Percentiles rank a stretch among this genome's conserved stretches.
phyloP scores from a whole-genome alignment of 2,797 vertebrate genomes.

The Chromobotia macracanthus region DNA sequence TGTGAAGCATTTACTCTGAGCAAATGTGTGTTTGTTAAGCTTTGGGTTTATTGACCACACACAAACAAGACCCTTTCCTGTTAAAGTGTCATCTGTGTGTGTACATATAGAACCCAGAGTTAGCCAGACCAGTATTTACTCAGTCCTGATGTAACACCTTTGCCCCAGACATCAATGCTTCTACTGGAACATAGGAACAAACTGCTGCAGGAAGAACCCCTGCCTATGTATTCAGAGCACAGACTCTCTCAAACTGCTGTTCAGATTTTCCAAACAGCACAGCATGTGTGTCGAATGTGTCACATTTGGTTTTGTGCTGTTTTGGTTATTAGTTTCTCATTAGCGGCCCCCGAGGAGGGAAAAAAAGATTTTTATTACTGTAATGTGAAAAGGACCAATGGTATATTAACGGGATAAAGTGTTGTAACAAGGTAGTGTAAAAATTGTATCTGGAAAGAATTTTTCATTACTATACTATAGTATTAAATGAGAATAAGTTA shows the following conservation, averaged over 20 bases:
- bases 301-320: not conserved
- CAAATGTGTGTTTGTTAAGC: constrained; percentile 79
- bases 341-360: not conserved
- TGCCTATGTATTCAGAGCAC: constrained; percentile 29
- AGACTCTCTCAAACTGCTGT: constrained; percentile 6
- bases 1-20: constrained; percentile 71
- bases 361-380: not conserved
- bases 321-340: not conserved
- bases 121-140: constrained; percentile 76
- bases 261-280: constrained; percentile 30
- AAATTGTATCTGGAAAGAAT: not conserved
- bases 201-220: constrained; percentile 27
- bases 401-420: not conserved
- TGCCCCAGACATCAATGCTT: constrained; percentile 75
- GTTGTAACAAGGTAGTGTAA: not conserved
- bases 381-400: not conserved
- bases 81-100: constrained; percentile 67
- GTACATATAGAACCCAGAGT: constrained; percentile 77
- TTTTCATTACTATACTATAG: not conserved
- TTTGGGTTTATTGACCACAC: constrained; percentile 80
- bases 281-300: constrained; percentile 11
- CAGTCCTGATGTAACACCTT: constrained; percentile 76
- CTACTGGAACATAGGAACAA: constrained; percentile 70
- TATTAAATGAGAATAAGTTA: constrained; percentile 62
- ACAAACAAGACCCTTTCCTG: constrained; percentile 74